Evolutionary conservation across 2,888 invertebrate species (phyloP), one percentile per base, ranked within the genome.

Genomic region (Dexiosoma caninum): DNA sequence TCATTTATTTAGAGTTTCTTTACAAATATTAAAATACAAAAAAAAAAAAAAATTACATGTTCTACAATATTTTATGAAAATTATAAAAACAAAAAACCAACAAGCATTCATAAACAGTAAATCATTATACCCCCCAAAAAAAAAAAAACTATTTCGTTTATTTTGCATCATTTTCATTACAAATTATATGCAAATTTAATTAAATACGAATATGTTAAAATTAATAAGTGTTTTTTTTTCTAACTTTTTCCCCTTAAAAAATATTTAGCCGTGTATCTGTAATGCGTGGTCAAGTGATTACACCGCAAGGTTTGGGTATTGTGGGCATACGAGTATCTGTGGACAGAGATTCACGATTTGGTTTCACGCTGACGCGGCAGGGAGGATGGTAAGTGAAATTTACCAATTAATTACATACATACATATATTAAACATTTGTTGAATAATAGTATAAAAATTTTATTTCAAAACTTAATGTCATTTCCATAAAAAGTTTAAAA

Each of bases 311-410:
- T 83, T 94, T 97, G 85, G 98, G 98, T 85, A 95, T 99, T 91
- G 95, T 97, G 89, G 99, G 99, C 88, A 98, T 99, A 89, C 93
- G 98, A 85, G 98, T 99, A 77, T 97, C 97, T 82, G 97, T 99
- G 86, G 97, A 97, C 91, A 93, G 94, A 83, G 97, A 98, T 91
- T 95, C 97, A 57, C 93, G 96, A 85, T 97, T 98, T 91, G 99
- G 99, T 85, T 98, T 98, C 92, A 99, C 99, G 5, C 93, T 97
- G 67, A 97, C 97, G 70, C 93, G 97, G 87, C 95, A 95, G 88
- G 97, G 96, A 85, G 97, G 97, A 93, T 97, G 97, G 97, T 97
- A 92, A 95, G 96, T 94, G 37, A 7, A 69, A 35, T 44, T 37
- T 14, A 19, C 35, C 2, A 12, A 30, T 14, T 14, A 30, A 4